Evolutionary conservation across 2,888 invertebrate species (phyloP).

Genomic region (Spatulosminthurus flaviceps): DNA sequence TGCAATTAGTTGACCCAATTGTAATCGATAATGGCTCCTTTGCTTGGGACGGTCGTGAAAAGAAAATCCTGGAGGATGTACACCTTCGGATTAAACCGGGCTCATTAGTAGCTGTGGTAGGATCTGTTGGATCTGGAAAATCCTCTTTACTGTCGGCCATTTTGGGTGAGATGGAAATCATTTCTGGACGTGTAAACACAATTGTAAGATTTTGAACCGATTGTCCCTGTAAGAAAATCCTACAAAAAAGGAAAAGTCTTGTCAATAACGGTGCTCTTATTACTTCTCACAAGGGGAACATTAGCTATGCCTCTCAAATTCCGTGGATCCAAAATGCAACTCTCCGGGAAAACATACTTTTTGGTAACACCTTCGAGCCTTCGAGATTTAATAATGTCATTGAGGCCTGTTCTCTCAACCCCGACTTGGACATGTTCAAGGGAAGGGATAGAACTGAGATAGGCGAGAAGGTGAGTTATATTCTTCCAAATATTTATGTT

Average conservation of each 20-base stretch:
- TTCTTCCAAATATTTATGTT: no score
- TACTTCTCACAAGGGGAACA: constrained; percentile 64
- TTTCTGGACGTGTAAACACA: constrained; percentile 66
- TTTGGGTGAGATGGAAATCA: constrained; percentile 89
- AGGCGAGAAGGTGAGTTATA: constrained; percentile 86
- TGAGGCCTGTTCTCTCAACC: constrained; percentile 87
- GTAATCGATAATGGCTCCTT: constrained; percentile 88
- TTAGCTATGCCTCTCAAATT: constrained; percentile 93
- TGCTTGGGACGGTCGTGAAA: constrained; percentile 74
- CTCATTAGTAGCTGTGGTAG: constrained; percentile 78
- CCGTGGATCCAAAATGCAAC: constrained; percentile 95
- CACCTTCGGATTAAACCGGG: constrained; percentile 77
- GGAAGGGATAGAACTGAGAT: constrained; percentile 98
- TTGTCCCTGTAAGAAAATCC: no score
- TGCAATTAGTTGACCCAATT: constrained; percentile 74
- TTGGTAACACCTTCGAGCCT: constrained; percentile 80
- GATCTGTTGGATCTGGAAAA: constrained; percentile 88
- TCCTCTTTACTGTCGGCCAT: constrained; percentile 88
- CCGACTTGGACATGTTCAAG: constrained; percentile 92
- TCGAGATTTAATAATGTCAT: constrained; percentile 81
- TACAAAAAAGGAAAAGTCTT: no score
- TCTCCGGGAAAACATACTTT: constrained; percentile 73
- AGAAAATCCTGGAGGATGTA: constrained; percentile 69
- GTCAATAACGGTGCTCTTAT: no score
- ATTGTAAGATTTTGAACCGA: no score